Evolutionary conservation across 2,797 vertebrate genomes (phyloP), one percentile per base, ranked within the genome.

Genomic region (Tachyglossus aculeatus): DNA sequence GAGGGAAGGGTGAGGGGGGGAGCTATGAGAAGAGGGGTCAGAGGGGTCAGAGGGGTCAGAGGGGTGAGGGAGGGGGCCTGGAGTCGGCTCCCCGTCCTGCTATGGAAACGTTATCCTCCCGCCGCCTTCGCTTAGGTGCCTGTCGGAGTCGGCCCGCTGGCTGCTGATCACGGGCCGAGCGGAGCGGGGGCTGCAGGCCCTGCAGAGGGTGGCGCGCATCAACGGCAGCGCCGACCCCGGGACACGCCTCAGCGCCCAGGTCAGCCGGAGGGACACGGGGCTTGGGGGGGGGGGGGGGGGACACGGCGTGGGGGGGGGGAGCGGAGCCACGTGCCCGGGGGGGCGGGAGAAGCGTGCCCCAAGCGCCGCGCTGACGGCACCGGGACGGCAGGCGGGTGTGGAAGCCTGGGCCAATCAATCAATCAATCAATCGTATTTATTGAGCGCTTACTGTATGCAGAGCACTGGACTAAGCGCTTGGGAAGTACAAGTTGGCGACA

Each of bases 61-160:
- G 5, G 13, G 13, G 5, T 9, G 3, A 11, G 8, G 7, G 39
- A 2, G 16, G 13, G 3, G 14, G 34, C 21, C 21, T 44, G 18
- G 15, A n/a, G 24, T 24, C 31, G 34, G n/a, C 3, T 5, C 3
- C 5, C 41, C 39, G 25, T 36, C 19, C 1, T 0, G 1, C 11
- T 55, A 37, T 9, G n/a, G 16, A 16, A 52, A 12, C 43, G 18
- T 34, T 37, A 25, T n/a, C 44, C 11, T 24, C 24, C 4, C 13
- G 19, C 29, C 29, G 10, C 6, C 10, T 36, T 9, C 27, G n/a
- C 31, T 14, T 85, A 96, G 95, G 95, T 95, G 95, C 95, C 90
- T 95, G 56, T 89, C 90, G 13, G 96, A 95, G 79, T 96, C 94
- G 0, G 93, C 94, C 1, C 83, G 94, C 37, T 96, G 95, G 96